phyloP scores from a whole-genome alignment of 2,797 vertebrate species.

The Gambelia wislizenii region DNA sequence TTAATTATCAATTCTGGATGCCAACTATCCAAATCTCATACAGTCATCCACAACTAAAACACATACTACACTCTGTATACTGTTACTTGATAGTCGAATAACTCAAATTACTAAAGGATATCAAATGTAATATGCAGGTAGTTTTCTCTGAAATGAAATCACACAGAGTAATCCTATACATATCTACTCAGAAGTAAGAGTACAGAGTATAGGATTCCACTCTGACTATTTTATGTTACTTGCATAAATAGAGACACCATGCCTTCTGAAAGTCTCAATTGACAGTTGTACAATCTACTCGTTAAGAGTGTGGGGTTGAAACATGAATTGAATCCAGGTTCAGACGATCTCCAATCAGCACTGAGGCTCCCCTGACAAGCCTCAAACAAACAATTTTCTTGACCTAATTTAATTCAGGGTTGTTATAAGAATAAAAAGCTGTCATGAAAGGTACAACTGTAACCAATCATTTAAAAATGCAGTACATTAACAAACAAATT shows the following conservation, averaged over 20 bases:
- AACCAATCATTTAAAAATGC: neutral
- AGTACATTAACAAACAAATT: neutral
- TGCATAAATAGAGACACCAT: neutral
- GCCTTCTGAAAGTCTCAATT: neutral
- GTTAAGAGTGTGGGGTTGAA: neutral
- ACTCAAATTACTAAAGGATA: neutral
- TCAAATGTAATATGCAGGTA: neutral
- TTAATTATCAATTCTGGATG: neutral
- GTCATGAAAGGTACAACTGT: neutral
- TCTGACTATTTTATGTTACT: neutral
- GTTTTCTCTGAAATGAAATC: neutral
- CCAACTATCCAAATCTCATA: conserved; percentile 18
- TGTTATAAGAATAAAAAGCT: conserved; percentile 5
- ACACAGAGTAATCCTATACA: too few relatives aligned
- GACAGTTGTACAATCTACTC: neutral
- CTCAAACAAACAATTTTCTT: neutral
- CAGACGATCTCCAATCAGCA: neutral
- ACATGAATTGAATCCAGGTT: neutral
- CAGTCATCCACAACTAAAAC: neutral
- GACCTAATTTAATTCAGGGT: neutral
- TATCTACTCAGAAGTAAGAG: neutral
- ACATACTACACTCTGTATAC: conserved; percentile 3
- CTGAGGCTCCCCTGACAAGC: neutral
- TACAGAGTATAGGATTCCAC: neutral
- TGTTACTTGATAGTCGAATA: neutral